Percentiles rank a stretch among this genome's conserved stretches.
Conservation (phyloP, 1,140 invertebrate genomes). For the Pseudomyrmex pallidus region DNA sequence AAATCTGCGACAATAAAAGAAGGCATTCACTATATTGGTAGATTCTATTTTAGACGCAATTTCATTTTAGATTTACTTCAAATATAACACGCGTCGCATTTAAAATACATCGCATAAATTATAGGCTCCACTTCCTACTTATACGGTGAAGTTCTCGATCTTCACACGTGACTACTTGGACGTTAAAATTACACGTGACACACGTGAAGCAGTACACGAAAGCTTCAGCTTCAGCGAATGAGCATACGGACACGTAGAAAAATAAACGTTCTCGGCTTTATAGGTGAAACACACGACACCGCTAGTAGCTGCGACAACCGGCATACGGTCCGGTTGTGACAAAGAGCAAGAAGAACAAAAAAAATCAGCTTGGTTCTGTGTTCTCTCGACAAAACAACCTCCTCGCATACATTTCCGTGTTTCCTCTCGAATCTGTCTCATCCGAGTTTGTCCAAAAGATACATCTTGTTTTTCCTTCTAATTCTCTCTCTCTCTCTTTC, state of each 20-base stretch:
- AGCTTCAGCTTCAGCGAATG: conserved; percentile 4
- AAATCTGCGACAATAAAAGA: not conserved
- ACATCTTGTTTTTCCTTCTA: not conserved
- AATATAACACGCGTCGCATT: not conserved
- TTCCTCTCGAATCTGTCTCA: conserved; percentile 41
- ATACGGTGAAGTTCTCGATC: not conserved
- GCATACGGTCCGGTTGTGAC: conserved; percentile 4
- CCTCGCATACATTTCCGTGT: conserved; percentile 25
- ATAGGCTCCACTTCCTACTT: not conserved
- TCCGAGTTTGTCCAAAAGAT: conserved; percentile 31
- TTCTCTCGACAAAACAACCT: conserved; percentile 31
- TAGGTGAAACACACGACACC: conserved; percentile 30
- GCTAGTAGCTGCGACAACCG: conserved; percentile 5
- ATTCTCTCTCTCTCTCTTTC: not conserved
- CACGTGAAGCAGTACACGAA: conserved; percentile 11
- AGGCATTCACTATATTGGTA: not conserved
- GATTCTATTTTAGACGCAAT: not conserved
- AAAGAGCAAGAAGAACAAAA: conserved; percentile 13
- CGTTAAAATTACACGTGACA: conserved; percentile 48
- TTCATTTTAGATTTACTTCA: not conserved
- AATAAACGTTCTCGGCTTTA: conserved; percentile 35
- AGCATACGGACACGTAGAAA: conserved; percentile 20
- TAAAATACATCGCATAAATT: conserved; percentile 20
- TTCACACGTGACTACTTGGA: not conserved
- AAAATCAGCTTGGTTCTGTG: conserved; percentile 21